Conservation (phyloP, 1,140 invertebrate species). For the Zaprionus ghesquierei region DNA sequence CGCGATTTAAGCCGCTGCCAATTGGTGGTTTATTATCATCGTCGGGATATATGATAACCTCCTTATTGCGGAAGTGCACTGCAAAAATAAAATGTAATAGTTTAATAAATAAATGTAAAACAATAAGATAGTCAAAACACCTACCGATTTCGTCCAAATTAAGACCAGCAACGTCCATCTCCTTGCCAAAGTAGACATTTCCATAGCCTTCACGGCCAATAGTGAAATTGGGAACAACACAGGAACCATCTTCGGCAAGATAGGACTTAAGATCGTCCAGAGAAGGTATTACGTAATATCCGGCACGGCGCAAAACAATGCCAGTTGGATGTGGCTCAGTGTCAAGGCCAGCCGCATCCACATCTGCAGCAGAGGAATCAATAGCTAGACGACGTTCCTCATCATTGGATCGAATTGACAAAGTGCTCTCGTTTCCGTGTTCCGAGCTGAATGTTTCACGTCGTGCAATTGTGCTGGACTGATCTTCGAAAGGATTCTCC, state of each 20-base stretch:
- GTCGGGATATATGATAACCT: conserved; percentile 89
- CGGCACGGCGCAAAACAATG: conserved; percentile 87
- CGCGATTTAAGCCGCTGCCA: conserved; percentile 94
- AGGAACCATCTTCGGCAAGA: conserved; percentile 89
- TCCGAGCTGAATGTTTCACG: conserved; percentile 58
- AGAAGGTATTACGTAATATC: conserved; percentile 94
- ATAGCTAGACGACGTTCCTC: conserved; percentile 48
- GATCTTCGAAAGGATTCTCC: conserved; percentile 75
- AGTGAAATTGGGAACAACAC: conserved; percentile 94
- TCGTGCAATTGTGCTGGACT: conserved; percentile 43
- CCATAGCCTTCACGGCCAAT: conserved; percentile 96
- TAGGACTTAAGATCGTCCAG: conserved; percentile 88
- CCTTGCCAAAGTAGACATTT: conserved; percentile 94
- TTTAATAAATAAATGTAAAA: not conserved
- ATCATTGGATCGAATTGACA: conserved; percentile 53
- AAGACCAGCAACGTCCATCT: conserved; percentile 93
- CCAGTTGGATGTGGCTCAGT: conserved; percentile 85
- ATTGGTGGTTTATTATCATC: conserved; percentile 89
- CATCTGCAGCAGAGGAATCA: conserved; percentile 54
- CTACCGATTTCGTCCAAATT: conserved; percentile 93
- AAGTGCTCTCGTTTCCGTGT: conserved; percentile 57
- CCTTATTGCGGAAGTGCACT: conserved; percentile 90
- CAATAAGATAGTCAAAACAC: not conserved
- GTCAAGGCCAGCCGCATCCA: conserved; percentile 56
- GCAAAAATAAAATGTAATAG: conserved; percentile 24